phyloP scores from a whole-genome alignment of 2,797 vertebrate species.

The Chelmon rostratus region DNA sequence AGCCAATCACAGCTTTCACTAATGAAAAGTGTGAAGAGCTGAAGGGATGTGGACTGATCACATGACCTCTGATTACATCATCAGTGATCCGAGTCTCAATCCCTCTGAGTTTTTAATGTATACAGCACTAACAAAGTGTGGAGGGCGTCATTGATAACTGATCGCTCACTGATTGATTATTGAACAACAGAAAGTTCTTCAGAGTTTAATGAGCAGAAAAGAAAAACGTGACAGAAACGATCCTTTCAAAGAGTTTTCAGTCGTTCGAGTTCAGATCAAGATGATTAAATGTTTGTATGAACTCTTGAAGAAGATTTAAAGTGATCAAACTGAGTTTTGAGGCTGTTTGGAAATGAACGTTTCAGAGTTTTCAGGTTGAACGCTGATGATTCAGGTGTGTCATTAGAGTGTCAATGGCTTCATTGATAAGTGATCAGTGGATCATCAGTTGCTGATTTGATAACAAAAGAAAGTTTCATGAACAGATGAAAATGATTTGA shows the following conservation, averaged over 20 bases:
- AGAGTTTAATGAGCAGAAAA: background rate
- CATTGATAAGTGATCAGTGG: background rate
- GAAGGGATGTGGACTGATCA: conserved; percentile 20
- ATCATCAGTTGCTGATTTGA: background rate
- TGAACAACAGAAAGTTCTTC: background rate
- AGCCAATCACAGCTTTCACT: conserved; percentile 22
- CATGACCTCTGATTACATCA: conserved; percentile 20
- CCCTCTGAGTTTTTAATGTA: background rate
- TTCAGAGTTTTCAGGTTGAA: too few relatives aligned
- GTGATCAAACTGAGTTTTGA: too few relatives aligned
- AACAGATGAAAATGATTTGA: background rate
- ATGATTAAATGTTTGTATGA: too few relatives aligned
- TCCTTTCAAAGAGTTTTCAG: too few relatives aligned
- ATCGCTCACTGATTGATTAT: background rate
- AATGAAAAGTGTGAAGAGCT: background rate
- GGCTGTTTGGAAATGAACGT: too few relatives aligned
- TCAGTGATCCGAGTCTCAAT: background rate
- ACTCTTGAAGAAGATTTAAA: too few relatives aligned
- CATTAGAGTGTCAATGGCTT: background rate
- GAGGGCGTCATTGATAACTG: background rate
- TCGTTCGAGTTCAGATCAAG: too few relatives aligned
- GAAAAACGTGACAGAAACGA: too few relatives aligned
- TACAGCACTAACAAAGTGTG: background rate
- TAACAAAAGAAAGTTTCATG: background rate
- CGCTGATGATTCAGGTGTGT: background rate